A percentile compares a stretch with the other conserved stretches of the same genome.
These are phyloP conservation scores for Lucifuga dentata DNA, from an alignment of 2,113 vertebrate species.

Conservation along the genomic window DNA sequence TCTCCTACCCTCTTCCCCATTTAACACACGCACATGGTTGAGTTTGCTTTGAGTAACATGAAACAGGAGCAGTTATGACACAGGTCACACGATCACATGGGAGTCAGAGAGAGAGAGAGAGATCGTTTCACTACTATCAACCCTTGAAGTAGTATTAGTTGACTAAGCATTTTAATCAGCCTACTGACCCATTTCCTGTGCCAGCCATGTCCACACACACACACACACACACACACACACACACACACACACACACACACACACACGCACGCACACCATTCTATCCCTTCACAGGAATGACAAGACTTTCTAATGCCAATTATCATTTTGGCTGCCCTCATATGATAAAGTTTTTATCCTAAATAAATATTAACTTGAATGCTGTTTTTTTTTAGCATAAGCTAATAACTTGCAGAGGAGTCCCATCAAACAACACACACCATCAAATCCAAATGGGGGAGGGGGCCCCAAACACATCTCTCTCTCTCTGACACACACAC, in stretches of 20 bases:
- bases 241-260: no score
- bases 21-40: slow-evolving; percentile 17
- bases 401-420: no score
- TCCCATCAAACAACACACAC: no score
- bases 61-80: not conserved
- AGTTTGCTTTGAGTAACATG: not conserved
- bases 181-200: slow-evolving; percentile 64
- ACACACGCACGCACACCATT: no score
- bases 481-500: no score
- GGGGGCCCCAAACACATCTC: not conserved
- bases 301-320: no score
- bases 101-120: no score
- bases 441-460: not conserved
- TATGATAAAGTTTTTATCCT: no score
- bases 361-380: no score
- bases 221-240: slow-evolving; percentile 14
- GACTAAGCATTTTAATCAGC: slow-evolving; percentile 55
- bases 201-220: not conserved
- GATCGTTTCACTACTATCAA: slow-evolving; percentile 25
- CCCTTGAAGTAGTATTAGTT: slow-evolving; percentile 17
- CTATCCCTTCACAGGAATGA: no score
- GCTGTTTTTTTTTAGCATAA: no score
- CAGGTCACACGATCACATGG: not conserved
- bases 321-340: no score
- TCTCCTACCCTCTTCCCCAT: slow-evolving; percentile 17